Evolutionary conservation across 2,888 invertebrate genomes (phyloP).

Genomic region (Gibbula magus): DNA sequence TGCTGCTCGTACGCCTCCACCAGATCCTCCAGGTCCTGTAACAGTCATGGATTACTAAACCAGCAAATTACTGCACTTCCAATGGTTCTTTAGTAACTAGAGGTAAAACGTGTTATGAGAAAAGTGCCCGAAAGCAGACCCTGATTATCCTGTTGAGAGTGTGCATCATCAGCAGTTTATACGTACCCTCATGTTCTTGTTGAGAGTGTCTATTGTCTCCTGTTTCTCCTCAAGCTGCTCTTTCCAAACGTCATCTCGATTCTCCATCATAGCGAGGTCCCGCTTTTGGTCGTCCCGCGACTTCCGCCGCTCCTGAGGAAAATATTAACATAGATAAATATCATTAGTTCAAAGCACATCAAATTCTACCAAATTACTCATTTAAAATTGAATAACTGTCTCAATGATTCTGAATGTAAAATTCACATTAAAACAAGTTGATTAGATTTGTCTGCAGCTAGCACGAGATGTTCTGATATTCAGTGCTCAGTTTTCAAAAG

Average conservation of each 20-base stretch:
- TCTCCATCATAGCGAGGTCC: conserved; percentile 61
- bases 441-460: too few species aligned
- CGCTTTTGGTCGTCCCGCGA: conserved; percentile 64
- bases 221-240: conserved; percentile 63
- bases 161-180: not conserved
- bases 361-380: too few species aligned
- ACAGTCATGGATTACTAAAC: too few species aligned
- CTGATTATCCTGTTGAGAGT: not conserved
- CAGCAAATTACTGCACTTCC: too few species aligned
- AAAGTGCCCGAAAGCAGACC: not conserved
- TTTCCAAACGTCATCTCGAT: conserved; percentile 62
- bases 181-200: conserved; percentile 47
- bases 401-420: too few species aligned
- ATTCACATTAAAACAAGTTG: too few species aligned
- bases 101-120: not conserved
- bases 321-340: too few species aligned
- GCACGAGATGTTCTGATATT: too few species aligned
- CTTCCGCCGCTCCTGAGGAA: conserved; percentile 60
- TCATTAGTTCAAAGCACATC: too few species aligned
- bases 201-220: conserved; percentile 47
- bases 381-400: too few species aligned
- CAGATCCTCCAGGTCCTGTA: conserved; percentile 59
- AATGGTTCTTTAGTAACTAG: not conserved
- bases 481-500: too few species aligned
- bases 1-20: conserved; percentile 59